phyloP scores from a whole-genome alignment of 2,888 invertebrate species.

The Fragum sueziense region DNA sequence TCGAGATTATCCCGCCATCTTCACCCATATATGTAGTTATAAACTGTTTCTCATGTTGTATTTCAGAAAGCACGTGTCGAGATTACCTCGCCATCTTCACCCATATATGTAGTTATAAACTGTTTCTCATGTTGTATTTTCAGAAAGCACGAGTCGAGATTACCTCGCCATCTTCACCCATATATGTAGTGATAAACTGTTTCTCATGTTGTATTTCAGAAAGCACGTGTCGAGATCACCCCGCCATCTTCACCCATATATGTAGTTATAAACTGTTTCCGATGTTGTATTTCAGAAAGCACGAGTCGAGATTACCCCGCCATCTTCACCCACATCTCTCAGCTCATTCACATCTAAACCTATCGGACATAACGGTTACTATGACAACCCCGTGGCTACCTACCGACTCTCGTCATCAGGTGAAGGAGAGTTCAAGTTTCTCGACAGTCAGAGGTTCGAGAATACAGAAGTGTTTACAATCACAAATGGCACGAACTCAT shows the following conservation, averaged over 20 bases:
- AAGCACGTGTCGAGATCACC: constrained; percentile 44
- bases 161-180: too few relatives aligned
- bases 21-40: too few relatives aligned
- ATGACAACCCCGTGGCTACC: constrained; percentile 16
- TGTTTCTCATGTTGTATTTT: neutral
- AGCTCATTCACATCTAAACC: constrained; percentile 30
- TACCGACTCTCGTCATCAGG: constrained; percentile 27
- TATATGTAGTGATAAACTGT: too few relatives aligned
- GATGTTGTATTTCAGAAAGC: constrained; percentile 47
- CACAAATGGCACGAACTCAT: constrained; percentile 28
- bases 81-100: neutral
- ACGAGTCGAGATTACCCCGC: constrained; percentile 45
- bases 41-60: neutral
- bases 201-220: too few relatives aligned
- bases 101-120: neutral
- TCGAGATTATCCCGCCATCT: too few relatives aligned
- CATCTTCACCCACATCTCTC: constrained; percentile 30
- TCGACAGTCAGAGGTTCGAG: constrained; percentile 24
- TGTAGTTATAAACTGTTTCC: neutral
- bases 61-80: neutral
- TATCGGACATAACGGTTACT: constrained; percentile 46
- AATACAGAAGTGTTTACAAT: constrained; percentile 54
- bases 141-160: neutral
- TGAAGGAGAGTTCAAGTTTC: constrained; percentile 46
- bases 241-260: constrained; percentile 46